phyloP scores from a whole-genome alignment of 2,797 vertebrate genomes.

The Melanogrammus aeglefinus region DNA sequence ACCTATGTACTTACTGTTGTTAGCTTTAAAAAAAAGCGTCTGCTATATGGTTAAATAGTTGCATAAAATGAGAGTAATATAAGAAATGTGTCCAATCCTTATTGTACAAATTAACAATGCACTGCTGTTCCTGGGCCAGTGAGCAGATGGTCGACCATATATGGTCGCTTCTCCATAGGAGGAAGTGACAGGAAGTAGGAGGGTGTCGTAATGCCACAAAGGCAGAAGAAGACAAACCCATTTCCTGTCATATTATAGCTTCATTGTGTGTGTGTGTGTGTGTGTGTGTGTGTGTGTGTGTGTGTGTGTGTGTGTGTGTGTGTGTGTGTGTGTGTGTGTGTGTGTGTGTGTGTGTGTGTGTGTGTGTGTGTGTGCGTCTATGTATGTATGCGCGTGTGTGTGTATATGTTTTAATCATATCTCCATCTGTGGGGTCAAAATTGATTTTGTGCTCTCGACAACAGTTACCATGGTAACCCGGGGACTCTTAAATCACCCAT shows the following conservation, averaged over 20 bases:
- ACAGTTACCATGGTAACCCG: constrained; percentile 49
- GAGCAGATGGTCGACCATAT: background rate
- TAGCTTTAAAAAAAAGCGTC: no score
- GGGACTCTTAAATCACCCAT: constrained; percentile 26
- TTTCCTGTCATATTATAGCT: constrained; percentile 34
- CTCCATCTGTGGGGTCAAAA: constrained; percentile 44
- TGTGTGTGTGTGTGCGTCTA: constrained; percentile 24
- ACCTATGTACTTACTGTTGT: no score
- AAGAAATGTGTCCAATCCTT: no score
- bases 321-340: constrained; percentile 12
- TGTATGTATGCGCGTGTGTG: constrained; percentile 15
- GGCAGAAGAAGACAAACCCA: constrained; percentile 15
- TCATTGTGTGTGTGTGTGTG: constrained; percentile 16
- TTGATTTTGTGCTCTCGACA: constrained; percentile 53
- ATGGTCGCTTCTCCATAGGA: background rate
- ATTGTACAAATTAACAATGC: no score
- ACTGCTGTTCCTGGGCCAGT: background rate
- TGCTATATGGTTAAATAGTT: no score
- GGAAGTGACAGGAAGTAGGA: background rate
- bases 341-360: constrained; percentile 19
- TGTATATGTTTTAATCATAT: constrained; percentile 38
- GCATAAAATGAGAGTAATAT: no score
- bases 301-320: constrained; percentile 17
- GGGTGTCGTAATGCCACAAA: background rate
- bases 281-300: constrained; percentile 8